A percentile compares a stretch with the other conserved stretches of the same genome.
Evolutionary conservation across 1,140 invertebrate species (phyloP).

Genomic region (Steinernema khuongi): DNA sequence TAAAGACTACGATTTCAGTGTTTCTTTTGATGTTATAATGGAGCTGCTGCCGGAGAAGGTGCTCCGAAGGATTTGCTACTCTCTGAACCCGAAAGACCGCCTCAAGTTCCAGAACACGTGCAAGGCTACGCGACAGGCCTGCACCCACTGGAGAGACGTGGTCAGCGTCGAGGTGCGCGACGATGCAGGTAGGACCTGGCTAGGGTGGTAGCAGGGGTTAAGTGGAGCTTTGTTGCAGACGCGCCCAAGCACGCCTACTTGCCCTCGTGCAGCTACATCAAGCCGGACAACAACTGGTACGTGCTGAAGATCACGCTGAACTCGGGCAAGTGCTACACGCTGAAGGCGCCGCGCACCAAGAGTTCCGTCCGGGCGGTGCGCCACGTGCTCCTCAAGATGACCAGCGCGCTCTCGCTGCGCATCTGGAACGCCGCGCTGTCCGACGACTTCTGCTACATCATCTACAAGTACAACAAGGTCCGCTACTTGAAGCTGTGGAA

Average conservation of each 20-base stretch:
- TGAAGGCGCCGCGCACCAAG: neutral
- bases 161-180: neutral
- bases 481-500: neutral
- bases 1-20: neutral
- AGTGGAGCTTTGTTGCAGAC: neutral
- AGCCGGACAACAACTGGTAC: slow-evolving; percentile 3
- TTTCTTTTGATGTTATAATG: neutral
- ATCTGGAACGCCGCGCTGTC: neutral
- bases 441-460: neutral
- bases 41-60: neutral
- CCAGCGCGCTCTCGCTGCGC: neutral
- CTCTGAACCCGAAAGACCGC: neutral
- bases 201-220: neutral
- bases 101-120: neutral
- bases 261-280: neutral
- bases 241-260: neutral
- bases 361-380: neutral
- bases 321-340: neutral
- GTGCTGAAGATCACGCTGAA: neutral
- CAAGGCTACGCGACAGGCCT: neutral
- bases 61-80: neutral
- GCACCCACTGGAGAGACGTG: neutral
- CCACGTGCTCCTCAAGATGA: neutral
- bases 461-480: neutral
- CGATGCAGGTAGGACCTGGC: neutral